Conservation (phyloP, 2,888 invertebrate species). For the Bugulina stolonifera region DNA sequence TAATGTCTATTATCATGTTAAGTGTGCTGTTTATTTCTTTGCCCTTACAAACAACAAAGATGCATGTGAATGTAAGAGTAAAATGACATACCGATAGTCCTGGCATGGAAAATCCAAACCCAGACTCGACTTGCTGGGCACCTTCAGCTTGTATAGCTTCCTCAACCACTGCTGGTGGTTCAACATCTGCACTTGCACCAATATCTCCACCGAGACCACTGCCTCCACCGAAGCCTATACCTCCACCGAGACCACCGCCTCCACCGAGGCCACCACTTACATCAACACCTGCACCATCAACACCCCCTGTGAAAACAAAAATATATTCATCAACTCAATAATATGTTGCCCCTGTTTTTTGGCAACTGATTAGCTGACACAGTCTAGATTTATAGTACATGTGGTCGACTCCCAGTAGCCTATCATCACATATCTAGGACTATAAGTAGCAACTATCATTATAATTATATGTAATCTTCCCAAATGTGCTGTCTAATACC, state of each 20-base stretch:
- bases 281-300: not conserved
- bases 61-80: not conserved
- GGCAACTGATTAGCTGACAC: no score
- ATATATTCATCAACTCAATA: not conserved
- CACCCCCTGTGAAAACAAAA: slow-evolving; percentile 11
- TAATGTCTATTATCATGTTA: no score
- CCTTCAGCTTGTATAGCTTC: slow-evolving; percentile 5
- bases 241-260: not conserved
- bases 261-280: not conserved
- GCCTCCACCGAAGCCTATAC: not conserved
- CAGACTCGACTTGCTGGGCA: slow-evolving; percentile 3
- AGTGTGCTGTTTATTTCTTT: no score
- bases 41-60: no score
- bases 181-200: not conserved
- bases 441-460: no score
- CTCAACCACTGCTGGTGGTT: slow-evolving; percentile 10
- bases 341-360: no score
- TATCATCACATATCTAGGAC: no score
- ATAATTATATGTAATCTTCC: no score
- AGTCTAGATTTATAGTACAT: no score
- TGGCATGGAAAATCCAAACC: slow-evolving; percentile 14
- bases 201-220: not conserved
- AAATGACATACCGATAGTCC: not conserved
- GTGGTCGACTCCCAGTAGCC: no score
- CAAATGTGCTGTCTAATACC: no score